Evolutionary conservation across 2,797 vertebrate genomes (phyloP).

Genomic region (Neostethus bicornis): DNA sequence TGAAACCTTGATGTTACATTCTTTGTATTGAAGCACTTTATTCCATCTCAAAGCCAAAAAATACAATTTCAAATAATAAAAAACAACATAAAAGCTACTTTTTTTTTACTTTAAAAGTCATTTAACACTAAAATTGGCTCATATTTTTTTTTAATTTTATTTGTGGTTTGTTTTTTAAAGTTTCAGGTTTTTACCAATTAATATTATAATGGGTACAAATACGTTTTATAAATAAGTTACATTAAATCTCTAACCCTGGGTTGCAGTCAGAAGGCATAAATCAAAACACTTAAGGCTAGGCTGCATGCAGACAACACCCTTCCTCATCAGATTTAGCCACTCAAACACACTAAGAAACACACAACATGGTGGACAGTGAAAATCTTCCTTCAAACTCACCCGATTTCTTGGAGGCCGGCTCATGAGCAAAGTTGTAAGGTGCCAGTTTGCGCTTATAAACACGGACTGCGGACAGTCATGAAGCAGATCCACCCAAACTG

Average conservation of each 20-base stretch:
- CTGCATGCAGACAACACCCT: constrained; percentile 66
- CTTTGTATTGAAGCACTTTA: constrained; percentile 12
- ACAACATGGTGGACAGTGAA: constrained; percentile 12
- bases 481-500: constrained; percentile 79
- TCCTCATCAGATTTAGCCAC: constrained; percentile 8
- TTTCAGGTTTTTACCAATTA: not conserved
- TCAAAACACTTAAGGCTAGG: constrained; percentile 54
- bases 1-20: constrained; percentile 32
- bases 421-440: constrained; percentile 72
- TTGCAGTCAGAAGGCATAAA: constrained; percentile 32
- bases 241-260: constrained; percentile 3
- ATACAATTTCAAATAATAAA: not conserved
- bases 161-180: too few relatives aligned
- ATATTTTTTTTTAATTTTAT: not conserved
- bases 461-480: constrained; percentile 65
- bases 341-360: constrained; percentile 24
- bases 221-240: not conserved
- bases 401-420: constrained; percentile 81
- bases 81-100: not conserved
- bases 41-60: constrained; percentile 10
- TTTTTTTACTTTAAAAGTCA: not conserved
- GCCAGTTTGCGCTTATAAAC: constrained; percentile 78
- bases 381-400: constrained; percentile 84
- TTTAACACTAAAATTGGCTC: constrained; percentile 1
- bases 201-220: not conserved